Evolutionary conservation across 2,113 vertebrate species (phyloP), one percentile per base, ranked within the genome.

Genomic region (Oceanodroma tethys): DNA sequence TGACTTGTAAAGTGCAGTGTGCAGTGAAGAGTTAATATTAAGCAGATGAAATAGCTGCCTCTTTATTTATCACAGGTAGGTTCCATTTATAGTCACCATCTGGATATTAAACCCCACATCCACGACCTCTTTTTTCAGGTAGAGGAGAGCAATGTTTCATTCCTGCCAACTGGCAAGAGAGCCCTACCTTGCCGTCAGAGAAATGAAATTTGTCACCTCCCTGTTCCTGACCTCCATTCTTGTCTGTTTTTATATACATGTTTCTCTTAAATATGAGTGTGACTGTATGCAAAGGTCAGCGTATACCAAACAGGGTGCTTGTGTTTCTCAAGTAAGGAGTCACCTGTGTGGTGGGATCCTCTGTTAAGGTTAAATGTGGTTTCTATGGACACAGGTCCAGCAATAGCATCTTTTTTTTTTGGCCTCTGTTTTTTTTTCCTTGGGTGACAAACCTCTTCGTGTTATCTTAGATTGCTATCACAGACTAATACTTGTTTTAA

Each of bases 121-220:
- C 63, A 42, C 25, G 16, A 34, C 36, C 3, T 16, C 40, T 85
- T 56, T 59, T 89, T 86, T 88, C 56, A 66, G 18, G 66, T 74
- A 79, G 87, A 95, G 93, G 91, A 95, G 76, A 85, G 36, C 65
- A 88, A 4, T 78, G 86, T 63, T 88, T 88, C 73, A 38, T 95
- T 90, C 65, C 43, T 93, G 72, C 93, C 94, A 93, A 19, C 91
- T 95, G 92, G 88, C 50, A 48, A 84, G 75, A 86, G 29, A 48
- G 42, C n/a, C 65, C 66, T 84, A 52, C 53, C 81, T 95, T 95
- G 91, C 94, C 17, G 13, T 93, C 85, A 88, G 79, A 96, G 95
- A 94, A 96, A 91, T 76, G 50, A 94, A 95, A 84, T 93, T 48
- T 96, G 89, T 97, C 93, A 73, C 96, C 82, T 97, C 45, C 17